Base-by-base conservation (phyloP, 2,797 vertebrate genomes). In the Perodicticus potto region DNA sequence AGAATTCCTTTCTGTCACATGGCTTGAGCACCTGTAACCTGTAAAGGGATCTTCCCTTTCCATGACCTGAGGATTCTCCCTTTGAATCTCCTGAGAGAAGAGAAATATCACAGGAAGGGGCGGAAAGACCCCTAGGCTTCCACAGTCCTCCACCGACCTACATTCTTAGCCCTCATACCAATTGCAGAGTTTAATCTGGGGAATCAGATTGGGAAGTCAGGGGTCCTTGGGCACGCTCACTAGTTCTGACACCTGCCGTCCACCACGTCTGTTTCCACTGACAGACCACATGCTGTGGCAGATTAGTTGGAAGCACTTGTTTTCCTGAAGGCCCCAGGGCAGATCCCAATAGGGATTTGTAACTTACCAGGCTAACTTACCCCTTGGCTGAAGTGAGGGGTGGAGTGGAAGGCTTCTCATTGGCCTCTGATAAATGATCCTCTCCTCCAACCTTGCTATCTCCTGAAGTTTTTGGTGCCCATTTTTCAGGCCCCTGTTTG, bases 341-440 rank as follows among this genome's bases (percentile, higher is more conserved):
- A 19, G 14, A 59, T 57, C n/a, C 43, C 37, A 14, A 34, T 25
- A 3, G 13, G 29, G 45, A 61, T 11, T 74, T 86, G 55, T 91
- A 32, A 57, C 2, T 14, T 43, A 2, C 2, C 29, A 40, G 61
- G 37, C 69, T 69, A 53, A 29, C 61, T 55, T n/a, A 29, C 29
- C 40, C 11, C 27, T 23, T 65, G 12, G 17, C 55, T 63, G 55
- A 89, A 65, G 43, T 22, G 13, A 65, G 32, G 53, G 37, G 49
- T 2, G 1, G 7, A 3, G 20, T 19, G 0, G 7, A 22, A 37
- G 40, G 0, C 65, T 49, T 61, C 12, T 29, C 40, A 3, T 2
- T 55, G 25, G 43, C 59, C 49, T 86, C 59, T 40, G 43, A 57
- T 17, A 45, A 59, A 17, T 6, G n/a, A 14, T n/a, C 22, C 40